phyloP scores from a whole-genome alignment of 1,140 invertebrate genomes.

The Lepidurus apus region DNA sequence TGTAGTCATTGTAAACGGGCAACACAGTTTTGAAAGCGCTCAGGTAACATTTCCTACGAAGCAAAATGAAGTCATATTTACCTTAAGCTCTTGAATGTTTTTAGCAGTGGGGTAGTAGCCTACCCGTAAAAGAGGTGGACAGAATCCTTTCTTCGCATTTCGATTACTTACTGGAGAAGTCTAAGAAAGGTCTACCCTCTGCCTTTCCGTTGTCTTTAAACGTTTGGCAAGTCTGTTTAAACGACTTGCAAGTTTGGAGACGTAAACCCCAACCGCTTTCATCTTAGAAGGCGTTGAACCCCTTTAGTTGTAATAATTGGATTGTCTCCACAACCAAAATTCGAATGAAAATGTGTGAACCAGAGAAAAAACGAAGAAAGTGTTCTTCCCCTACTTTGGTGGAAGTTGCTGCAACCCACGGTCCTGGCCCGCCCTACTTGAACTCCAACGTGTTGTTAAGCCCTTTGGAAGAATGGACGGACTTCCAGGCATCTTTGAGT shows the following conservation, averaged over 20 bases:
- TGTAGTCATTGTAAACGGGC: conserved; percentile 7
- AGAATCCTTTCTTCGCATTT: conserved; percentile 8
- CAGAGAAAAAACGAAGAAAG: conserved; percentile 34
- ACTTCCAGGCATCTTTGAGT: conserved; percentile 12
- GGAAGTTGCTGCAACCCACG: conserved; percentile 23
- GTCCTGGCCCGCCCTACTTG: conserved; percentile 25
- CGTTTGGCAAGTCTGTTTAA: background rate
- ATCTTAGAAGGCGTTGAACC: background rate
- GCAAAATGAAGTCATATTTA: background rate
- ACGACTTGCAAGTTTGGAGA: conserved; percentile 19
- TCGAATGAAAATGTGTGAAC: conserved; percentile 34
- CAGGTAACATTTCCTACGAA: background rate
- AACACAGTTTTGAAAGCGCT: background rate
- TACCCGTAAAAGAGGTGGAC: background rate
- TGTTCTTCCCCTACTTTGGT: conserved; percentile 15
- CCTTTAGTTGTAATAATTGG: background rate
- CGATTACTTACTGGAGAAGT: background rate
- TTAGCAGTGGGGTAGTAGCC: background rate
- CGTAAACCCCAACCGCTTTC: background rate
- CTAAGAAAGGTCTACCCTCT: background rate
- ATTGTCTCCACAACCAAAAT: background rate
- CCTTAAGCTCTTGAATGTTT: background rate
- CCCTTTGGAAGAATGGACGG: conserved; percentile 25
- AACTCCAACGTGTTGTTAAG: background rate
- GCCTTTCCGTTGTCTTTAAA: background rate